Conservation (phyloP, 2,113 vertebrate species). For the Piaya cayana region DNA sequence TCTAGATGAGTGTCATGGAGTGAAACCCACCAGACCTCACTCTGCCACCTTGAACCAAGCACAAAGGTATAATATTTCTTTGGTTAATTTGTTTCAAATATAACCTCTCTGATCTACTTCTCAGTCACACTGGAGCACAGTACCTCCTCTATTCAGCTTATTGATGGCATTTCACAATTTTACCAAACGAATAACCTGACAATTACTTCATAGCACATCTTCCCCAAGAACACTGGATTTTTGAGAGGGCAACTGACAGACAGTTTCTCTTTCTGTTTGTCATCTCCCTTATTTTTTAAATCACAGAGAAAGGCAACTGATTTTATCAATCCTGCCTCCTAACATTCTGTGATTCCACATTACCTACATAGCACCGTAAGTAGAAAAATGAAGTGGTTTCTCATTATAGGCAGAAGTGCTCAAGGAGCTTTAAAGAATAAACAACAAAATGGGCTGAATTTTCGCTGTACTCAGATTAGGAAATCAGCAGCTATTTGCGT, state of each 20-base stretch:
- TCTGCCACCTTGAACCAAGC: neutral
- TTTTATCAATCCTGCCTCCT: neutral
- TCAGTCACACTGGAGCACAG: neutral
- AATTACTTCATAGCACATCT: neutral
- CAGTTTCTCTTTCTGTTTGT: neutral
- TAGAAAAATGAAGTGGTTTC: neutral
- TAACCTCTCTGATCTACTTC: slow-evolving; percentile 19
- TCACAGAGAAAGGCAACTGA: neutral
- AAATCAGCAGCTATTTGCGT: neutral
- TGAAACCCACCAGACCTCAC: neutral
- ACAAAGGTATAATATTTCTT: neutral
- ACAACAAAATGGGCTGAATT: neutral
- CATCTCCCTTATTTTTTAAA: neutral
- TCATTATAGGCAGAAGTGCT: neutral
- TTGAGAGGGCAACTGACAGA: neutral
- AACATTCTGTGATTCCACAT: neutral
- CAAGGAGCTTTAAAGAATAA: neutral
- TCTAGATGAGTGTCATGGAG: neutral
- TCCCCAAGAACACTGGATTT: neutral
- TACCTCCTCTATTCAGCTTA: neutral
- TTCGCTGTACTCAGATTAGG: neutral
- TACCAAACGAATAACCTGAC: neutral
- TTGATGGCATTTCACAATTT: neutral
- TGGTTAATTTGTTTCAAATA: slow-evolving; percentile 8
- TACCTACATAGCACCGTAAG: neutral